These are phyloP conservation scores for Gymnobelideus leadbeateri DNA, from an alignment of 2,113 vertebrate species.

Conservation along the genomic window DNA sequence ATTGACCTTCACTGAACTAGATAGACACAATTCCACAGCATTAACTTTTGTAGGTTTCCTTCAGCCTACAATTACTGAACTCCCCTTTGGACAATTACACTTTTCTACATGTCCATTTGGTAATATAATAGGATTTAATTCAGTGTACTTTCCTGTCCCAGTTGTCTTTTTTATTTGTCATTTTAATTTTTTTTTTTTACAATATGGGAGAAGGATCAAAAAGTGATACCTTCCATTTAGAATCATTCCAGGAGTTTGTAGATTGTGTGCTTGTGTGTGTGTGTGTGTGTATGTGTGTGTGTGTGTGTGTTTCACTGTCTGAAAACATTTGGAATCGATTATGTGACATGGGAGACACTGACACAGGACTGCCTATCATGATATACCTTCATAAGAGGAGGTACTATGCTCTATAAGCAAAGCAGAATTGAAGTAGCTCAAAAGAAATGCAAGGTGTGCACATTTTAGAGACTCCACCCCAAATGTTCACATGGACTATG, in stretches of 20 bases:
- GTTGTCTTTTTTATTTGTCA: background rate
- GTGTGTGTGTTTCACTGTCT: background rate
- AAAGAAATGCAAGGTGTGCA: background rate
- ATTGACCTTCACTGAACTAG: background rate
- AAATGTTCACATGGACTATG: background rate
- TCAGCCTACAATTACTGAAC: background rate
- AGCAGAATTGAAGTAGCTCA: background rate
- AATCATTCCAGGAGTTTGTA: background rate
- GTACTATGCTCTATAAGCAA: background rate
- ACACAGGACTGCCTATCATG: too few relatives aligned
- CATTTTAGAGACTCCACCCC: background rate
- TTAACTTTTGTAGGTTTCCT: slow-evolving; percentile 6
- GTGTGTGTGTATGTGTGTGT: too few relatives aligned
- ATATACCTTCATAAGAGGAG: background rate
- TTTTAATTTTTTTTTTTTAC: background rate
- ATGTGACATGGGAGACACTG: background rate
- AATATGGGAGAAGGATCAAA: background rate
- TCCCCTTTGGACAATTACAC: background rate
- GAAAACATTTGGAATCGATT: background rate
- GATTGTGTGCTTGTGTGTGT: too few relatives aligned
- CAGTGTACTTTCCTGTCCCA: background rate
- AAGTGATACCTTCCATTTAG: background rate
- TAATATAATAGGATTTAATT: background rate
- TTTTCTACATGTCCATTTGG: background rate
- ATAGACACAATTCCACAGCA: background rate